Conservation (phyloP, 2,888 invertebrate species). For the Toxonevra muliebris region DNA sequence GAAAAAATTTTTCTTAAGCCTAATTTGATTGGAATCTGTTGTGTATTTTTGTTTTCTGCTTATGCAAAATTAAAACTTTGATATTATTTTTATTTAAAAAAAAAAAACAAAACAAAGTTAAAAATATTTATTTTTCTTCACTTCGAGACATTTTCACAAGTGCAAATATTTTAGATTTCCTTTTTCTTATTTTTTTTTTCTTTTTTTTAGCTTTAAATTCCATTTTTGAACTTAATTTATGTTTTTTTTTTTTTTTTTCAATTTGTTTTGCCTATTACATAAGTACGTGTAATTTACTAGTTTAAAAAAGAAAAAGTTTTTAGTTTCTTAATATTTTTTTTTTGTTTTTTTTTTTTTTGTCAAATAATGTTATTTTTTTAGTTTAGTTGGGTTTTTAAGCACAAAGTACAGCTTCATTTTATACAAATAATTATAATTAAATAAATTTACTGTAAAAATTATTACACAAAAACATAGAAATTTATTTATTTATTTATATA, state of each 20-base stretch:
- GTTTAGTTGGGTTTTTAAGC: constrained; percentile 10
- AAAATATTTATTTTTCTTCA: constrained; percentile 26
- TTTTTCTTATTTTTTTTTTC: not conserved
- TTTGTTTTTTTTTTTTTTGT: not conserved
- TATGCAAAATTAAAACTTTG: constrained; percentile 37
- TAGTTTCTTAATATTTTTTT: not conserved
- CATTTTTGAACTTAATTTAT: constrained; percentile 3
- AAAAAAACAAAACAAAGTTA: constrained; percentile 28
- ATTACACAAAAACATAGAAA: constrained; percentile 15
- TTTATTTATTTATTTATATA: constrained; percentile 5
- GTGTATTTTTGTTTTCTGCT: constrained; percentile 14
- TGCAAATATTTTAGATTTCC: too few species aligned
- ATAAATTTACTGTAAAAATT: constrained; percentile 13
- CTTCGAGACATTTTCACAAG: constrained; percentile 33
- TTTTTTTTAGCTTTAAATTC: not conserved
- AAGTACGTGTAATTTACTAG: constrained; percentile 19
- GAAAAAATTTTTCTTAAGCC: constrained; percentile 26
- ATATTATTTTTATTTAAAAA: constrained; percentile 34
- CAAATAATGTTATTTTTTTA: not conserved
- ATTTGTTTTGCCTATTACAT: constrained; percentile 15
- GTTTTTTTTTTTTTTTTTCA: not conserved
- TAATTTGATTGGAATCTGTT: constrained; percentile 29
- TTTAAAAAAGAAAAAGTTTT: constrained; percentile 2
- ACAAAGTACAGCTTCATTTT: constrained; percentile 15
- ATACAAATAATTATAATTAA: constrained; percentile 8